Evolutionary conservation across 2,797 vertebrate species (phyloP), one percentile per base, ranked within the genome.

Genomic region (Hydrophis major): DNA sequence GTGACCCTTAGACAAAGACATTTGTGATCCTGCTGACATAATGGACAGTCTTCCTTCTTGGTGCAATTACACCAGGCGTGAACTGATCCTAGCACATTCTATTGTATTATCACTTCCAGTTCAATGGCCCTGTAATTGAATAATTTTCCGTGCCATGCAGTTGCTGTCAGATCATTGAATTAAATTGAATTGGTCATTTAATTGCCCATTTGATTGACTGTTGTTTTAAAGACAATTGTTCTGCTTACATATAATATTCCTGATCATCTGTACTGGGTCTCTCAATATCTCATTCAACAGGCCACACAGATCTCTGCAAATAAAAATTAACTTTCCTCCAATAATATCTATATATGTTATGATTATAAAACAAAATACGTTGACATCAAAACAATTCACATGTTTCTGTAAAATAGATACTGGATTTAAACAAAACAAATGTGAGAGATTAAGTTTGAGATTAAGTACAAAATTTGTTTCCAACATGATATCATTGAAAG

Each of bases 351-450:
- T 89, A 57, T 56, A 32, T 87, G 55, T 53, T 92, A 94, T 3
- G 0, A 3, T 91, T 74, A 66, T 2, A 91, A 87, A 91, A 83
- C 42, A 83, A 37, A 78, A 4, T 42, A 53, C 50, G 78, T 83
- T 91, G 0, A 83, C 59, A 0, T 94, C 63, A 90, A 91, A 95
- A 91, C 93, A 74, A 94, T 88, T 94, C 63, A 4, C 37, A 18
- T 57, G 57, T 66, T 95, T 95, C 91, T 87, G 86, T 93, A n/a
- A 88, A 95, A 93, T 2, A 63, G 69, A 42, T 6, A 92, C 90
- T 92, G 42, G 59, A 59, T 88, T 88, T 50, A 92, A 91, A 86
- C 4, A 89, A 47, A 89, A 42, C 37, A 86, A 6, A 89, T 88
- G 91, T 4, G 6, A 94, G 32, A 88, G 6, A 87, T 1, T 22